Percentiles rank a stretch among this genome's conserved stretches.
These are phyloP conservation scores for Pelodiscus sinensis DNA, from an alignment of 2,113 vertebrate genomes.

Conservation along the genomic window DNA sequence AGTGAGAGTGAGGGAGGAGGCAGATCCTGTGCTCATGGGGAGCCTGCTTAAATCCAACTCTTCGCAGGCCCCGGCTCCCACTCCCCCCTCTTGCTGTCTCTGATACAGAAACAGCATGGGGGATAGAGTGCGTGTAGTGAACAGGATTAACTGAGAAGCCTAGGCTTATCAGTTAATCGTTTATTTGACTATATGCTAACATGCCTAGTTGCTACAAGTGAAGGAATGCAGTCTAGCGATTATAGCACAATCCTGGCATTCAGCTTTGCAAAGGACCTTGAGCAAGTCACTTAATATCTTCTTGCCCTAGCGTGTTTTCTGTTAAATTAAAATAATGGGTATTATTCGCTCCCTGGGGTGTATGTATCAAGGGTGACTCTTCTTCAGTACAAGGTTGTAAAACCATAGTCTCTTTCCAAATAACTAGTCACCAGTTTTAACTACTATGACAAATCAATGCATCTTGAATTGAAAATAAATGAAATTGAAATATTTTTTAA, in stretches of 20 bases:
- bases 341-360: not conserved
- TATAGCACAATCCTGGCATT: not conserved
- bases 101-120: too few species aligned
- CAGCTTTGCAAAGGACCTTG: not conserved
- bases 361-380: not conserved
- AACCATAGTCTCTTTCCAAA: not conserved
- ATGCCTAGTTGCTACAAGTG: not conserved
- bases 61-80: too few species aligned
- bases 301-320: not conserved
- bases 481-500: not conserved
- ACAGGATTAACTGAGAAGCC: too few species aligned
- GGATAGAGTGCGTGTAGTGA: too few species aligned
- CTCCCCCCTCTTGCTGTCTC: too few species aligned
- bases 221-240: not conserved
- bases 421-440: not conserved
- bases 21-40: too few species aligned
- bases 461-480: conserved; percentile 13
- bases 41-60: too few species aligned
- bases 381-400: not conserved
- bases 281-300: not conserved
- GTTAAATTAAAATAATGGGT: not conserved
- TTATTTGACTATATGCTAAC: too few species aligned
- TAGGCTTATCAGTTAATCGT: too few species aligned
- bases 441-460: not conserved
- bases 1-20: too few species aligned